phyloP scores from a whole-genome alignment of 2,113 vertebrate genomes.

The Tauraco erythrolophus region DNA sequence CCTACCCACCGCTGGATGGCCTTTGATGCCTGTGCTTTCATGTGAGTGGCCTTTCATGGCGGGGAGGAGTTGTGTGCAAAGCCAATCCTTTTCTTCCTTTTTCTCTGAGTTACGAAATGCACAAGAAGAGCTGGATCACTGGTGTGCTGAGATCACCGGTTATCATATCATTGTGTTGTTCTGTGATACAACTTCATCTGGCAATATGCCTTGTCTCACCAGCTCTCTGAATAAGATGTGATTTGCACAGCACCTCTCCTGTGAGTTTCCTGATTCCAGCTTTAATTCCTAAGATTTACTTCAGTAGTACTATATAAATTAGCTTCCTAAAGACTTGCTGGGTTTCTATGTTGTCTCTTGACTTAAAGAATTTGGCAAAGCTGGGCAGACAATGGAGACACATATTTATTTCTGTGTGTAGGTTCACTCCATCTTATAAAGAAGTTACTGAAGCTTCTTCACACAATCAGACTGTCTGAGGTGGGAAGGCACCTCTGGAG shows the following conservation, averaged over 20 bases:
- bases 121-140: not conserved
- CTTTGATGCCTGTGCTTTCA: not conserved
- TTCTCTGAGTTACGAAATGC: not conserved
- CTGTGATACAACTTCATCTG: not conserved
- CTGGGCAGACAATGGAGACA: not conserved
- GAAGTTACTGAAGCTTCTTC: not conserved
- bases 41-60: not conserved
- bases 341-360: not conserved
- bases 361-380: not conserved
- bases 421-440: not conserved
- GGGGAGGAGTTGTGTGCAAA: not conserved
- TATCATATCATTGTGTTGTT: not conserved
- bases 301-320: not conserved
- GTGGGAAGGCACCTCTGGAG: not conserved
- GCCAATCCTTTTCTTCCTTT: not conserved
- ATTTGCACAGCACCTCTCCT: not conserved
- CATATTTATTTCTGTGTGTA: not conserved
- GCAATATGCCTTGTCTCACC: not conserved
- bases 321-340: not conserved
- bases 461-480: not conserved
- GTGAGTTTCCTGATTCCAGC: not conserved
- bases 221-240: not conserved
- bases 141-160: not conserved
- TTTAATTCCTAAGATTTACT: not conserved
- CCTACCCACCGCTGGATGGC: not conserved